Base-by-base conservation (phyloP, 2,797 vertebrate species). In the Tapera naevia region DNA sequence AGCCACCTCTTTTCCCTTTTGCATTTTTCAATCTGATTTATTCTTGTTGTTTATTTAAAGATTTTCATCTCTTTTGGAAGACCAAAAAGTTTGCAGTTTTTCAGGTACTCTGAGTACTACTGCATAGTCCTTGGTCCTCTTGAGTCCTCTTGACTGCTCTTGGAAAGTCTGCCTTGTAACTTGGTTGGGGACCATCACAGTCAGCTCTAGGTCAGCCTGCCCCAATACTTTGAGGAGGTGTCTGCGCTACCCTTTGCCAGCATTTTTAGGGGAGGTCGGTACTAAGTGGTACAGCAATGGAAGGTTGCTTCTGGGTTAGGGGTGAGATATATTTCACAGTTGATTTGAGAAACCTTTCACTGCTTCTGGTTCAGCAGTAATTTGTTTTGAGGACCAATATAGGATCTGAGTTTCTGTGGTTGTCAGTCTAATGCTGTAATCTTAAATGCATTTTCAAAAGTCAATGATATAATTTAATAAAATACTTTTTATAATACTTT, bases 141-240 rank as follows among this genome's bases (percentile, higher is more conserved):
- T n/a, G n/a, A n/a, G n/a, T n/a, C 32, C n/a, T 23, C n/a, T 75
- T 57, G 24, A 15, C 50, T 69, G 14, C 23, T 79, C 7, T 61
- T 70, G 57, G n/a, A 67, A 66, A 50, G 16, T 33, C 65, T 80
- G 21, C 61, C 32, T 61, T 60, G 71, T 65, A 61, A 33, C 17
- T 7, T 56, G 12, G 13, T 13, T 73, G 53, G 28, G 7, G 9
- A 48, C 17, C 11, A 32, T n/a, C 7, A 4, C 58, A 61, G 28
- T 23, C 43, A 23, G 28, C 17, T 37, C 17, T 32, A 25, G 10
- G 50, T 53, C 35, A 65, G 17, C 10, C 18, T 76, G 32, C 30
- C 27, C n/a, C 10, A 64, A 1, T 13, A 6, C 5, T 65, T 82
- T 37, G 22, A 60, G 35, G 30, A 74, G 33, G 13, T 0, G 0